Percentiles rank a stretch among this genome's conserved stretches.
phyloP scores from a whole-genome alignment of 2,797 vertebrate species.

The Lacerta agilis region DNA sequence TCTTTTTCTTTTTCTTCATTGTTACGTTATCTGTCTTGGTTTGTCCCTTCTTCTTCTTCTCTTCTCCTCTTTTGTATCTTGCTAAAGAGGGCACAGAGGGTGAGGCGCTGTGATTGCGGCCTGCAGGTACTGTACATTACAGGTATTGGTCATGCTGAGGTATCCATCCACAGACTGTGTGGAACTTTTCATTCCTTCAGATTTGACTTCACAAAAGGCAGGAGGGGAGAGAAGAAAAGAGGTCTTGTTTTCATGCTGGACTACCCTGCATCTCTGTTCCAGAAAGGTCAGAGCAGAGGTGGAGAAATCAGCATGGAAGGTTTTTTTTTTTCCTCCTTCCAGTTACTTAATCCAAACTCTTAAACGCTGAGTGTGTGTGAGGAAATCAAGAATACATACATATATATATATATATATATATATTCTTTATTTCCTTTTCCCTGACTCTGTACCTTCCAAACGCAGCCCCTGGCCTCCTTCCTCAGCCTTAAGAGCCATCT shows the following conservation, averaged over 20 bases:
- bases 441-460: conserved; percentile 67
- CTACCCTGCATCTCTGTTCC: conserved; percentile 54
- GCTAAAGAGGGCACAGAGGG: conserved; percentile 23
- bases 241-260: conserved; percentile 47
- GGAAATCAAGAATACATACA: too few relatives aligned
- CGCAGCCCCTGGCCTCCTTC: conserved; percentile 71
- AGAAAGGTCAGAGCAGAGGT: conserved; percentile 68
- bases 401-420: too few relatives aligned
- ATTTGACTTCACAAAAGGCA: conserved; percentile 63
- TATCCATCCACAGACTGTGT: conserved; percentile 54
- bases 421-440: conserved; percentile 35
- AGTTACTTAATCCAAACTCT: conserved; percentile 70
- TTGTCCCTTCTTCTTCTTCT: not conserved
- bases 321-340: conserved; percentile 42
- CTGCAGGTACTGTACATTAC: conserved; percentile 71
- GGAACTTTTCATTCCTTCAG: conserved; percentile 62
- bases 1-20: not conserved
- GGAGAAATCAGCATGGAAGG: conserved; percentile 54
- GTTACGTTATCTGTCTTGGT: not conserved
- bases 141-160: conserved; percentile 68
- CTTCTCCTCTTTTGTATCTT: conserved; percentile 48
- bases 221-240: conserved; percentile 53
- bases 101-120: conserved; percentile 56
- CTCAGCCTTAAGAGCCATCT: conserved; percentile 71
- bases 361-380: conserved; percentile 46